Conservation (phyloP, 2,888 invertebrate species). For the Sinohyriopsis cumingii region DNA sequence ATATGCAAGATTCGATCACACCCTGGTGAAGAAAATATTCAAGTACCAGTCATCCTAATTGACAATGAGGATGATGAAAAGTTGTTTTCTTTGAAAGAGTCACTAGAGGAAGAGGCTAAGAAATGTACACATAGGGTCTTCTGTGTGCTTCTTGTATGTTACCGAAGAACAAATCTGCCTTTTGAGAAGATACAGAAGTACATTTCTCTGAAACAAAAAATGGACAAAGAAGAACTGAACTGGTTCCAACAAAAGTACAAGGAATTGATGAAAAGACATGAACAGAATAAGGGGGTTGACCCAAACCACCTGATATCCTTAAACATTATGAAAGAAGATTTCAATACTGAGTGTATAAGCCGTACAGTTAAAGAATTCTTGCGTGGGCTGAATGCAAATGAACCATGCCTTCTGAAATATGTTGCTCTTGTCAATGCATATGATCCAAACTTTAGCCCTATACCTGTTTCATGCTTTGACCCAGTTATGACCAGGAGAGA, state of each 20-base stretch:
- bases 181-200: constrained; percentile 1
- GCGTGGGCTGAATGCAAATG: constrained; percentile 1
- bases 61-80: constrained; percentile 30
- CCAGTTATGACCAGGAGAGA: constrained; percentile 7
- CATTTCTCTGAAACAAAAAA: constrained; percentile 20
- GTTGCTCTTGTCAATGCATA: constrained; percentile 14
- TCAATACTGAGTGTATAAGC: constrained; percentile 21
- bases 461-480: constrained; percentile 16
- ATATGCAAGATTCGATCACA: constrained; percentile 18
- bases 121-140: constrained; percentile 4
- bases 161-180: constrained; percentile 15
- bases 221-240: constrained; percentile 14
- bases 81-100: constrained; percentile 13
- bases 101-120: constrained; percentile 17
- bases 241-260: constrained; percentile 30
- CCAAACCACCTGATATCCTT: constrained; percentile 34
- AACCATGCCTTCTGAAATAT: constrained; percentile 11
- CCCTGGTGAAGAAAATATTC: constrained; percentile 7
- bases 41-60: constrained; percentile 28
- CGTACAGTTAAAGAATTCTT: constrained; percentile 25
- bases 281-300: constrained; percentile 16
- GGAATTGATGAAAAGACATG: constrained; percentile 11
- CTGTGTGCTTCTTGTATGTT: constrained; percentile 20
- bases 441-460: constrained; percentile 12
- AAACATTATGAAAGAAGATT: constrained; percentile 42